Evolutionary conservation across 2,797 vertebrate genomes (phyloP).

Genomic region (Notamacropus eugenii): DNA sequence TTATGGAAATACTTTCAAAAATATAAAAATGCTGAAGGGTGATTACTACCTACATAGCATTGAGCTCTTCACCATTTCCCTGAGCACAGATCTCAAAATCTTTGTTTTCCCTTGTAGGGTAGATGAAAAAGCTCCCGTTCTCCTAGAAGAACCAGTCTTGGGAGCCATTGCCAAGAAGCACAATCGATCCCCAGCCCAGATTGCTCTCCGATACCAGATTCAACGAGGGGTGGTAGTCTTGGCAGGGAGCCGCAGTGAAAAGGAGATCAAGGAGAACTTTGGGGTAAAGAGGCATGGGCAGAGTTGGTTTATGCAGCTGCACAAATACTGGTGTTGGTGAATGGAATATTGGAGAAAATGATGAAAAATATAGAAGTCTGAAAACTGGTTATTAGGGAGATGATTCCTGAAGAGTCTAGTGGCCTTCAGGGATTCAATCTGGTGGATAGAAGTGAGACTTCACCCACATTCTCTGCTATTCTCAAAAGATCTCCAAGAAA

Average conservation of each 20-base stretch:
- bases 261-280: slow-evolving; percentile 65
- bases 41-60: not conserved
- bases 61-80: no score
- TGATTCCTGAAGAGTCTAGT: not conserved
- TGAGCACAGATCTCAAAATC: no score
- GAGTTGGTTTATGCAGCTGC: not conserved
- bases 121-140: not conserved
- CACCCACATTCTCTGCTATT: not conserved
- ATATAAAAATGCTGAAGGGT: not conserved
- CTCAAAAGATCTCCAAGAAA: not conserved
- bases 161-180: slow-evolving; percentile 53
- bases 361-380: not conserved
- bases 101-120: slow-evolving; percentile 35
- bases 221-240: slow-evolving; percentile 42
- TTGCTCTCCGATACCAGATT: slow-evolving; percentile 61
- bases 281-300: slow-evolving; percentile 43
- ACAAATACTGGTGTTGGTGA: not conserved
- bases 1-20: not conserved
- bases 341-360: not conserved
- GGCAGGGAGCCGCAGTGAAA: slow-evolving; percentile 59
- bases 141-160: slow-evolving; percentile 66
- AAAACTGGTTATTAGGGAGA: not conserved
- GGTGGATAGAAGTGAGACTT: not conserved
- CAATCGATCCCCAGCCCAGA: slow-evolving; percentile 43
- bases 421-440: not conserved